Evolutionary conservation across 2,888 invertebrate genomes (phyloP), one percentile per base, ranked within the genome.

Genomic region (Lingula anatina): DNA sequence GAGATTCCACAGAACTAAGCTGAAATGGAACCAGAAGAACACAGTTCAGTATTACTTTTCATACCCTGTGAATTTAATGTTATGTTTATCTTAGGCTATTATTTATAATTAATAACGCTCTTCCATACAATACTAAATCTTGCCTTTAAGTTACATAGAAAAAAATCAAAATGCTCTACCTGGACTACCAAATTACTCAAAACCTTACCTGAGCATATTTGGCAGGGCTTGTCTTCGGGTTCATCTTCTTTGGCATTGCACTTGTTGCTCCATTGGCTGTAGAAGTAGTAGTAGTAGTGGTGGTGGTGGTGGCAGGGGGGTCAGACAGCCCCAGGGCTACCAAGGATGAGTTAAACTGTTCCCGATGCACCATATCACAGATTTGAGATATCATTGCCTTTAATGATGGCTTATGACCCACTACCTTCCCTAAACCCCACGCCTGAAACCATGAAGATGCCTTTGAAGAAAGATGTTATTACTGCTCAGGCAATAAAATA

Each of bases 341-440:
- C 38, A 85, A 66, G 1, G 83, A 81, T 61, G 82, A 79, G 2
- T 82, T 82, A 61, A 86, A 85, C 61, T 83, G 81, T 53, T 84
- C 83, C 50, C 83, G 79, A 61, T 83, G 82, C 7, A 85, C 83
- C 56, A 85, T 71, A 56, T 83, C 81, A 60, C 83, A 82, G 9
- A 82, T 71, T 62, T 83, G 81, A 27, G 65, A 55, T 18, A 76
- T 64, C 45, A 74, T 59, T 1, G 68, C 62, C 50, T 65, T 59
- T 15, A 76, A 53, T 2, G 66, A 68, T 12, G 61, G 43, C 36
- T 62, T 61, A 54, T 75, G 73, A 31, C 62, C 60, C 44, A 68
- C 64, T 28, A 73, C 57, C 56, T 74, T 73, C 49, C 65, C 68
- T 47, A 76, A 60, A 15, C 67, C 68, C 76, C 76, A 76, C 0